Base-by-base conservation (phyloP, 1,140 invertebrate species). In the Metopolophium dirhodum region DNA sequence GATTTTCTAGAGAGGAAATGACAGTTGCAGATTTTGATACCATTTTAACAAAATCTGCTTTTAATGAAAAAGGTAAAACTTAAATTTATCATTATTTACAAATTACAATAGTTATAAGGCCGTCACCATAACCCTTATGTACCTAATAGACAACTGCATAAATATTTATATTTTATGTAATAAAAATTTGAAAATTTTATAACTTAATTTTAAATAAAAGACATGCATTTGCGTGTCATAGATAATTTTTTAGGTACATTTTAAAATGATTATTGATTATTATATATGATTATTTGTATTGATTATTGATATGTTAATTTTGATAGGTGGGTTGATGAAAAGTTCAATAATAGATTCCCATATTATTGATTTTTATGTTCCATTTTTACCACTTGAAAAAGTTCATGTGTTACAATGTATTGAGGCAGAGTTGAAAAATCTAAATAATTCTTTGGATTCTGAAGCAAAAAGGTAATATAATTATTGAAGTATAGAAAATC, bases 321-420 rank as follows among this genome's bases (percentile, higher is more conserved):
- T 41, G 95, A 94, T 94, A 97, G 97, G 98, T 94, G 98, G 98
- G 7, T 96, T 99, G 45, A 96, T 97, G 94, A 96, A 96, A 94
- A 97, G 97, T 89, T 96, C 97, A 94, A 95, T 98, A 0, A 98
- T 99, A 94, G 96, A 97, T 77, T 96, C 97, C 37, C 97, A 97
- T 95, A 95, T 99, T 30, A 98, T 99, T 93, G 98, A 99, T 95
- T 97, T 98, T 95, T 99, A 98, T 95, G 96, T 99, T 93, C 99
- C 99, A 93, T 99, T 99, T 95, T 95, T 99, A 93, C 99, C 99
- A 3, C 95, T 99, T 68, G 98, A 99, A 95, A 96, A 97, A 95
- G 94, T 95, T 18, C 99, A 99, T 96, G 96, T 99, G 11, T 95
- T 96, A 94, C 94, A 96, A 92, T 99, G 99, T 95, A 96, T 97